Percentiles rank a stretch among this genome's conserved stretches.
phyloP scores from a whole-genome alignment of 2,888 invertebrate species.

The Anoplius nigerrimus region DNA sequence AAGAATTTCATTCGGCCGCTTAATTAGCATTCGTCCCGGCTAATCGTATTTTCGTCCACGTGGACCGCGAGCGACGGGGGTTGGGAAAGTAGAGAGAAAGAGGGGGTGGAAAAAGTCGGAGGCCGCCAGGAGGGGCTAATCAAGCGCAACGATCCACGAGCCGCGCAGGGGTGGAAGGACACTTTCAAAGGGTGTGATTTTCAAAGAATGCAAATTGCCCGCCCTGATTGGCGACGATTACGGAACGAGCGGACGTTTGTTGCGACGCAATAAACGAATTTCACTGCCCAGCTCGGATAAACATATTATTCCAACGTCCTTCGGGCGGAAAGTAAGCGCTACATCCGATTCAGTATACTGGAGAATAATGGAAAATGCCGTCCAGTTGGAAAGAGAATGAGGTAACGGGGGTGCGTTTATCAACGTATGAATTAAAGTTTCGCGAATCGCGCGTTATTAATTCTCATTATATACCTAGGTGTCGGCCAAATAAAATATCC shows the following conservation, averaged over 20 bases:
- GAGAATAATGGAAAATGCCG: too few species aligned
- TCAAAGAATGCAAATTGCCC: constrained; percentile 11
- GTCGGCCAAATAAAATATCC: constrained; percentile 33
- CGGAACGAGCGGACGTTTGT: constrained; percentile 10
- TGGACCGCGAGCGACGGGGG: not conserved
- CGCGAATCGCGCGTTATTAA: constrained; percentile 38
- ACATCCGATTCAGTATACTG: too few species aligned
- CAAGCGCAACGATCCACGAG: not conserved
- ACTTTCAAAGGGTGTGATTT: not conserved
- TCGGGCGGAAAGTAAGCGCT: too few species aligned
- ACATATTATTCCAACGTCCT: too few species aligned
- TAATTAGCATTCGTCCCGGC: not conserved
- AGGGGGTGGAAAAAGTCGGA: not conserved
- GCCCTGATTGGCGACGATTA: constrained; percentile 5
- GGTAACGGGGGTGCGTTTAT: too few species aligned
- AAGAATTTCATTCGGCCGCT: constrained; percentile 6
- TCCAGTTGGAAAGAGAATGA: too few species aligned
- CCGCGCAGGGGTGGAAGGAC: not conserved
- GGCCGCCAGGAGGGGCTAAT: too few species aligned
- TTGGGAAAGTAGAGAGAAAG: not conserved
- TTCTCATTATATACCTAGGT: constrained; percentile 43
- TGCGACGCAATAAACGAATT: too few species aligned
- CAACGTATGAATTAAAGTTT: too few species aligned
- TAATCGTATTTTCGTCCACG: not conserved
- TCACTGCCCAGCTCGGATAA: too few species aligned